Base-by-base conservation (phyloP, 2,888 invertebrate genomes). In the Venusia cambrica region DNA sequence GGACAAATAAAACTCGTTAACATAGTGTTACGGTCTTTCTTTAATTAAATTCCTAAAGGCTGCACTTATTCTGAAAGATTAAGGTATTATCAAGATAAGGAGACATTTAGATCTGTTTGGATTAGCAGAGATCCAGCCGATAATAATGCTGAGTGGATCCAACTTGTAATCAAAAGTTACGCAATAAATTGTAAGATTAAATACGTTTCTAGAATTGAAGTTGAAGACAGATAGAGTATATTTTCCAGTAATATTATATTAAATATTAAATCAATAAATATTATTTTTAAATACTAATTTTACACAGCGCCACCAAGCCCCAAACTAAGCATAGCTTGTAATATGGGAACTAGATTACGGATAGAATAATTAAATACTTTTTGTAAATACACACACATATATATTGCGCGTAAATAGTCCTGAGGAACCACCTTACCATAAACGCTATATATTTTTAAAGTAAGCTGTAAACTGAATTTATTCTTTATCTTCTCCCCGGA, bases 101-200 rank as follows among this genome's bases (percentile, higher is more conserved):
- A 6, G 5, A 22, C 21, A 27, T 27, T 20, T 3, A 21, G 9
- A 21, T 27, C 33, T 26, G 8, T 7, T 18, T 4, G 11, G 8
- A 32, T 32, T 19, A 25, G 7, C 7, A 11, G 14, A 26, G 17
- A 29, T 25, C 10, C 13, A 16, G 10, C 29, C 17, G 16, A 17
- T n/a, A 28, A 19, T 22, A 28, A 18, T 11, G 25, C 20, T 12
- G 10, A 25, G 16, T 6, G 15, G 17, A 34, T 25, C 14, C 14
- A 17, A 21, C 13, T 25, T 10, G 20, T 22, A 15, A 31, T 30
- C 29, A 30, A 33, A 35, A 27, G 18, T 35, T 40, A 20, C 9
- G 12, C 14, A 18, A 37, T 18, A 38, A 33, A 28, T 22, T 22
- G 16, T 20, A 37, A 17, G 16, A 21, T 28, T 46, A 33, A 28